phyloP scores from a whole-genome alignment of 2,888 invertebrate species.

The Lithodes maja region DNA sequence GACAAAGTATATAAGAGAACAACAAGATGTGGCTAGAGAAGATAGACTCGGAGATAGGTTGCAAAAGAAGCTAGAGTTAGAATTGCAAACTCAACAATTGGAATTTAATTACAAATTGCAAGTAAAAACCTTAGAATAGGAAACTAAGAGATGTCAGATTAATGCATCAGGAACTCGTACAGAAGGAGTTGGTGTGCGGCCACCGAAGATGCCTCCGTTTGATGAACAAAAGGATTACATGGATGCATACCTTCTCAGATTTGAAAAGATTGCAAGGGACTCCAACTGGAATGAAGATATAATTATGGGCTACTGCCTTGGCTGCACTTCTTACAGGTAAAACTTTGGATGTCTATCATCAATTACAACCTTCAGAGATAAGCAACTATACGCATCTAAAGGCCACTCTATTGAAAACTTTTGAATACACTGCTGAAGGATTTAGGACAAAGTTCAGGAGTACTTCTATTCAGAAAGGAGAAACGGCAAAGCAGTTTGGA shows the following conservation, averaged over 20 bases:
- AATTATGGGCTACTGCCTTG: neutral
- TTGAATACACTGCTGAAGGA: neutral
- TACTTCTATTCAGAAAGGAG: neutral
- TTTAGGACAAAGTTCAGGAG: neutral
- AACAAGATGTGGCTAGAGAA: too few relatives aligned
- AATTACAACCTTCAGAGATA: neutral
- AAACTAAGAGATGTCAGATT: too few relatives aligned
- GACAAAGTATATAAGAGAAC: too few relatives aligned
- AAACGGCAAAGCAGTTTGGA: neutral
- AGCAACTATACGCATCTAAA: neutral
- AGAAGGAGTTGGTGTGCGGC: too few relatives aligned
- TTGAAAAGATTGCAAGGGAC: neutral
- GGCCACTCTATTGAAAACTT: neutral
- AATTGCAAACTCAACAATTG: too few relatives aligned
- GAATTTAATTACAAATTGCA: too few relatives aligned
- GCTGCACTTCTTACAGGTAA: neutral
- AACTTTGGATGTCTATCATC: neutral
- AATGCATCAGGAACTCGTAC: too few relatives aligned
- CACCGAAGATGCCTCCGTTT: neutral
- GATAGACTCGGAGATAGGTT: too few relatives aligned
- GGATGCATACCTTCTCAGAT: neutral
- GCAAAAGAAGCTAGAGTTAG: too few relatives aligned
- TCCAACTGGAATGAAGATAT: slow-evolving; percentile 7
- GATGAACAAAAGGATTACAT: neutral
- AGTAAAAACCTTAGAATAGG: too few relatives aligned